A percentile compares a stretch with the other conserved stretches of the same genome.
Evolutionary conservation across 2,113 vertebrate genomes (phyloP).

Genomic region (Dermatemys mawii): DNA sequence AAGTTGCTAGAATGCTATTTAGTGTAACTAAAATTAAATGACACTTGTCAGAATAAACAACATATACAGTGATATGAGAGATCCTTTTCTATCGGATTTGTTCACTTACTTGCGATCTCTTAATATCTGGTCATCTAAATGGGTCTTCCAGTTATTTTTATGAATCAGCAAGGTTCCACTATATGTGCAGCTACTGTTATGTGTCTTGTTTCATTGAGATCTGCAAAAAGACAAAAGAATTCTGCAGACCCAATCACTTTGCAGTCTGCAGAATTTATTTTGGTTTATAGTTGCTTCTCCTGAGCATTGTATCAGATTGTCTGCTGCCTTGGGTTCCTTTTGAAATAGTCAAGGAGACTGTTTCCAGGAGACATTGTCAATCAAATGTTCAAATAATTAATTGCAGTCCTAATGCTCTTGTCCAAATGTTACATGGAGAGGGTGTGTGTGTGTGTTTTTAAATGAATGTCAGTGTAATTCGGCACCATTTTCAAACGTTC

Average conservation of each 20-base stretch:
- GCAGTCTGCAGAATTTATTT: not conserved
- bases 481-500: not conserved
- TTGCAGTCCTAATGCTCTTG: not conserved
- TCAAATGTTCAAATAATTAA: not conserved
- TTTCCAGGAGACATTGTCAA: not conserved
- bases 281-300: not conserved
- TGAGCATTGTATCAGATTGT: not conserved
- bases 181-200: not conserved
- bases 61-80: not conserved
- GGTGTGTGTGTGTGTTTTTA: not conserved
- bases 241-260: no score
- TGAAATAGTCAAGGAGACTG: not conserved
- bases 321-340: not conserved
- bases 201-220: not conserved
- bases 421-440: not conserved
- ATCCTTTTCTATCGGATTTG: not conserved
- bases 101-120: conserved; percentile 12
- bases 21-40: conserved; percentile 22
- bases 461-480: not conserved
- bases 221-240: not conserved
- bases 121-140: conserved; percentile 15
- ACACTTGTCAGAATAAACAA: not conserved
- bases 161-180: conserved; percentile 19
- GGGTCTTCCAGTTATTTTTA: no score
- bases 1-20: not conserved